phyloP scores from a whole-genome alignment of 2,888 invertebrate genomes.

The Plagiodera versicolora region DNA sequence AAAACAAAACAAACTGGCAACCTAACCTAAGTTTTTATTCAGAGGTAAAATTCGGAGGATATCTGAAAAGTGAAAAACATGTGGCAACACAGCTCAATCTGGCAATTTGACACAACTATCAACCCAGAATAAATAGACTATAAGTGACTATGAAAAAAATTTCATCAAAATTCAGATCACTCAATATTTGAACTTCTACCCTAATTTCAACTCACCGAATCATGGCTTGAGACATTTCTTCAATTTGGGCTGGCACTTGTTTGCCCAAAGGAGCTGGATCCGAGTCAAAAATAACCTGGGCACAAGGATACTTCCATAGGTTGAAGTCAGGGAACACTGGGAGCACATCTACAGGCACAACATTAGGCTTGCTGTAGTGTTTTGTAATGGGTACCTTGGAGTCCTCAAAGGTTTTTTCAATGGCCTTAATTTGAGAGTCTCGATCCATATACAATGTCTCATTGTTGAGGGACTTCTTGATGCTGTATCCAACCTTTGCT shows the following conservation, averaged over 20 bases:
- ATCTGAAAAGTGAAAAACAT: no score
- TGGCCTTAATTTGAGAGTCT: conserved; percentile 95
- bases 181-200: no score
- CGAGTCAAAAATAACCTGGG: conserved; percentile 97
- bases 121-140: no score
- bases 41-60: no score
- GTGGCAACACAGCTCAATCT: no score
- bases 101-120: no score
- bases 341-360: conserved; percentile 85
- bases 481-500: conserved; percentile 98
- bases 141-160: no score
- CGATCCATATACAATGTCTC: conserved; percentile 95
- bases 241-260: conserved; percentile 84
- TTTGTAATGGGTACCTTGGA: conserved; percentile 81
- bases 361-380: conserved; percentile 96
- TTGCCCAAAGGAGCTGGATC: conserved; percentile 94
- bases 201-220: conserved; percentile 73
- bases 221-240: conserved; percentile 99
- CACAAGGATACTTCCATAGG: conserved; percentile 97
- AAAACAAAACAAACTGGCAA: no score
- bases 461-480: conserved; percentile 87
- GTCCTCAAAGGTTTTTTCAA: conserved; percentile 95
- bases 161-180: no score
- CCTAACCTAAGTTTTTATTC: no score
- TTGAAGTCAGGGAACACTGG: conserved; percentile 94